Evolutionary conservation across 2,113 vertebrate species (phyloP), one percentile per base, ranked within the genome.

Genomic region (Oreochromis tanganicae): DNA sequence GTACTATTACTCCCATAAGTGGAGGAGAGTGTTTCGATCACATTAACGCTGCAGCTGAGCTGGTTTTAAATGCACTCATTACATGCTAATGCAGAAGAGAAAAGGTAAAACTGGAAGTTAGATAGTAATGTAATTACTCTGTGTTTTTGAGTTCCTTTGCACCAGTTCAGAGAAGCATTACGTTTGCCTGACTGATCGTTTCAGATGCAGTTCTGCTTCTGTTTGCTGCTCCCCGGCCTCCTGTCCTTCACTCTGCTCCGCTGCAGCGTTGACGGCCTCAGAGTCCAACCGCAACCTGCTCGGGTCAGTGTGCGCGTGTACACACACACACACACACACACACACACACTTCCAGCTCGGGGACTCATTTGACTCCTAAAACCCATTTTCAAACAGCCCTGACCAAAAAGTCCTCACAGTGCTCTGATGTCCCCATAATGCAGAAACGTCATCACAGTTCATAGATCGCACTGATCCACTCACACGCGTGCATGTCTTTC

Each of bases 191-290:
- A 71, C n/a, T 24, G 66, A 27, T 32, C 4, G 4, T 59, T 75
- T 34, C 41, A 95, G 94, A 94, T 94, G 93, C 73, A 73, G 54
- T 7, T 27, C 46, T 85, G 75, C 9, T 27, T 84, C 73, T 32
- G 71, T 73, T 82, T 89, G 82, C 36, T 92, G 50, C 2, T 93
- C 3, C 85, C 80, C 86, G 84, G 38, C 38, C 80, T 95, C 79
- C 17, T 95, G 50, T 36, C 79, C 38, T 34, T 92, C 85, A 34
- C 17, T 1, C 16, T 91, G 52, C 78, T 89, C 5, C 66, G 50
- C 19, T 57, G 80, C 87, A 81, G 43, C 5, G 54, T 16, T 3
- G 34, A 38, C 5, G 10, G 36, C 48, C 68, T 75, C 82, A 84
- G 84, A 57, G 48, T 82, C 38, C 84, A 48, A 11, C 80, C 19